These are phyloP conservation scores for Saguinus midas DNA, from an alignment of 2,113 vertebrate genomes.

Conservation along the genomic window DNA sequence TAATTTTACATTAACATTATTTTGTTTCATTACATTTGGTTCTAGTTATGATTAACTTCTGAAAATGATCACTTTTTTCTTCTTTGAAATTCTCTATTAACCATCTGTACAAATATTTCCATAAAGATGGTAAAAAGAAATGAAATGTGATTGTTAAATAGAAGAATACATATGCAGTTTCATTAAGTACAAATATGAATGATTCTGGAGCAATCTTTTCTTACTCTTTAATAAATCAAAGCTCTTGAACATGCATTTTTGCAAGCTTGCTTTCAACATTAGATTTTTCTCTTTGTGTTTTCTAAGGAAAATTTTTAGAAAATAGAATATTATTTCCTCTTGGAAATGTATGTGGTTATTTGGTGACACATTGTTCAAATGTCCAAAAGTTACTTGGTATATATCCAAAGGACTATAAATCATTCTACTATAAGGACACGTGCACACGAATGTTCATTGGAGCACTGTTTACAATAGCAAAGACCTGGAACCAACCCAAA, in stretches of 20 bases:
- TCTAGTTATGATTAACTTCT: conserved; percentile 51
- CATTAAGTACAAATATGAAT: conserved; percentile 44
- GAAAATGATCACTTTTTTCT: conserved; percentile 48
- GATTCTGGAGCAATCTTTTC: background rate
- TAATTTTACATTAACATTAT: conserved; percentile 55
- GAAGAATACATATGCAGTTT: background rate
- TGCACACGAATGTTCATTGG: no score
- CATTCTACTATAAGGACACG: no score
- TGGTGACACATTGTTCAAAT: conserved; percentile 36
- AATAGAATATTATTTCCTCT: conserved; percentile 28
- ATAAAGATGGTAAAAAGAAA: conserved; percentile 48
- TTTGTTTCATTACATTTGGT: conserved; percentile 39
- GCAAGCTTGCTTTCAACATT: background rate
- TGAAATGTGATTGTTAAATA: background rate
- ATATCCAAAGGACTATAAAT: no score
- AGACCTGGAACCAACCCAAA: no score
- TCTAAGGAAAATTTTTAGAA: conserved; percentile 43
- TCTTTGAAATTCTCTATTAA: conserved; percentile 55
- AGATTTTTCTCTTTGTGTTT: conserved; percentile 46
- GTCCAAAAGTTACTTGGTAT: background rate
- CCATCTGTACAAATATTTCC: conserved; percentile 2
- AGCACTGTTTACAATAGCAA: no score
- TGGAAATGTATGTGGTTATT: conserved; percentile 24
- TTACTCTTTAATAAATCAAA: conserved; percentile 45
- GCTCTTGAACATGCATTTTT: background rate